Evolutionary conservation across 2,113 vertebrate species (phyloP).

Genomic region (Zosterops lateralis): DNA sequence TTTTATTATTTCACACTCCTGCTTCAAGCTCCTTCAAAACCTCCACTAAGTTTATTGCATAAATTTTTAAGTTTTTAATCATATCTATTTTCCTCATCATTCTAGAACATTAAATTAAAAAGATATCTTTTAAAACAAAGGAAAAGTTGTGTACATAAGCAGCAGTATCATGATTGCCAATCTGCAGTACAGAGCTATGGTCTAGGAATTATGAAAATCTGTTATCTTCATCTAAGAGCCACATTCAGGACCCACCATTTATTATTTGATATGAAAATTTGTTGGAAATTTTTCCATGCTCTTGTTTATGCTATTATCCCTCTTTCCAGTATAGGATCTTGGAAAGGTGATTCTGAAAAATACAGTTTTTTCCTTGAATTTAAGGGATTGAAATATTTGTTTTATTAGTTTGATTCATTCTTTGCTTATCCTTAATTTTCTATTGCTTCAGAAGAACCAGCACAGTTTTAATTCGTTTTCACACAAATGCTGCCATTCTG

Average conservation of each 20-base stretch:
- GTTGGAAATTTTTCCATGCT: background rate
- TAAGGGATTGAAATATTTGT: background rate
- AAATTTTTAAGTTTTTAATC: background rate
- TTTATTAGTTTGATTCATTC: background rate
- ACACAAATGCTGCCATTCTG: background rate
- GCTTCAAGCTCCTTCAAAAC: background rate
- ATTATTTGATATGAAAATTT: background rate
- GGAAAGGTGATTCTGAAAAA: background rate
- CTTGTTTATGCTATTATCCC: background rate
- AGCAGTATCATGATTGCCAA: background rate
- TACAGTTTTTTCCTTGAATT: background rate
- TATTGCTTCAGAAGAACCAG: background rate
- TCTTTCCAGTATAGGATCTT: background rate
- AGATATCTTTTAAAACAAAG: background rate
- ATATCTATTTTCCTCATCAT: background rate
- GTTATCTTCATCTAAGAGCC: background rate
- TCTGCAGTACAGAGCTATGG: background rate
- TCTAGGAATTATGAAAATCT: background rate
- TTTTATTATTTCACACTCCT: background rate
- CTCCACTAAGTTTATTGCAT: background rate
- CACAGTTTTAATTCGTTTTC: background rate
- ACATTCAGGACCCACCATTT: background rate
- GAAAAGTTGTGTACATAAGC: background rate
- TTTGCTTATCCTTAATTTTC: background rate
- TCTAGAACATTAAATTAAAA: background rate